A percentile compares a stretch with the other conserved stretches of the same genome.
Evolutionary conservation across 2,797 vertebrate genomes (phyloP).

Genomic region (Prionace glauca): DNA sequence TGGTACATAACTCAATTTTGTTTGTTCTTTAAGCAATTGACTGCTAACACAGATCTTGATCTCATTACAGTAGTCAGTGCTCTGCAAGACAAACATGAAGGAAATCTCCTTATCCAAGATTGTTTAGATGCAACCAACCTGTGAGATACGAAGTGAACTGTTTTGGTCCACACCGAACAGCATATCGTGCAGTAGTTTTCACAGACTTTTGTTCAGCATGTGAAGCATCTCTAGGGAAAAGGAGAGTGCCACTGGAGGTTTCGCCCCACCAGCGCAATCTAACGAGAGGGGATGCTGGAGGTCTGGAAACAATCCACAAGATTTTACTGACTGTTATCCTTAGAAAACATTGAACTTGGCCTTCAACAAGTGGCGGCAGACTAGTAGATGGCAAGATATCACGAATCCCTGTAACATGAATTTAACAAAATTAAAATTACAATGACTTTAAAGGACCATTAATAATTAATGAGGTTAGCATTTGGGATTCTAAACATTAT

Average conservation of each 20-base stretch:
- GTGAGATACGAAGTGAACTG: conserved; percentile 85
- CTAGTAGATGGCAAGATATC: conserved; percentile 71
- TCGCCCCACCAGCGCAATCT: conserved; percentile 93
- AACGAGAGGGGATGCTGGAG: conserved; percentile 61
- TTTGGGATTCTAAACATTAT: neutral
- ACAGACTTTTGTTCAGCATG: conserved; percentile 60
- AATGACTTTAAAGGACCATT: neutral
- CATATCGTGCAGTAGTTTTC: conserved; percentile 71
- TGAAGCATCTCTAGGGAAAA: conserved; percentile 67
- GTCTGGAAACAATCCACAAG: conserved; percentile 70
- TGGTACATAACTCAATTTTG: neutral
- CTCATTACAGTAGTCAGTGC: neutral
- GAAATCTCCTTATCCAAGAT: neutral
- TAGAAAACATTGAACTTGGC: conserved; percentile 80
- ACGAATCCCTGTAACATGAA: conserved; percentile 57
- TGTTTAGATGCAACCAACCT: conserved; percentile 58
- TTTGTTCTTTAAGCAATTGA: neutral
- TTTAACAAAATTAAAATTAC: neutral
- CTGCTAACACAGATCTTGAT: neutral
- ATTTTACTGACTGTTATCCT: conserved; percentile 68
- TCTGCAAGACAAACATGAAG: neutral
- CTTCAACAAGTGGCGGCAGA: conserved; percentile 84
- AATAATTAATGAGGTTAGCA: too few relatives aligned
- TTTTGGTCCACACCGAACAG: conserved; percentile 80
- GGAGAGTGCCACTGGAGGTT: conserved; percentile 71